phyloP scores from a whole-genome alignment of 2,797 vertebrate genomes.

The Bryconaethiops microstoma region DNA sequence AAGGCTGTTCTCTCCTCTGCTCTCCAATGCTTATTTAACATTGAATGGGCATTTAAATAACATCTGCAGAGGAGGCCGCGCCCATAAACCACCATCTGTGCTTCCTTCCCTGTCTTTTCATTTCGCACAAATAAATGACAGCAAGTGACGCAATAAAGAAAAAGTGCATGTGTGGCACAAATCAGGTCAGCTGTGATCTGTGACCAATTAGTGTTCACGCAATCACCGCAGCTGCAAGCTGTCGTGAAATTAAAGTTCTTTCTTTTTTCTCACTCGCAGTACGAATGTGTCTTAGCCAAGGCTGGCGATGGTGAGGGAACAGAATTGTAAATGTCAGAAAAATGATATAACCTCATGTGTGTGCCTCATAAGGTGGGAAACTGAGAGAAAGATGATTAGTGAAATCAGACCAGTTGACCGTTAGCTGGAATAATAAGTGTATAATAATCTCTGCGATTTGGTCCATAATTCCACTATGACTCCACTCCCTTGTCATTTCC shows the following conservation, averaged over 20 bases:
- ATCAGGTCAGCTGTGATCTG: constrained; percentile 66
- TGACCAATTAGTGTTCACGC: constrained; percentile 61
- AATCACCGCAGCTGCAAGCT: constrained; percentile 30
- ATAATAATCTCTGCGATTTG: no score
- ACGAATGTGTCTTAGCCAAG: neutral
- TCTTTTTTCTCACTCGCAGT: constrained; percentile 11
- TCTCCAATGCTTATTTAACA: constrained; percentile 65
- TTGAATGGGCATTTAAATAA: constrained; percentile 75
- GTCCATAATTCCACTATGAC: no score
- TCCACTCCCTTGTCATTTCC: neutral
- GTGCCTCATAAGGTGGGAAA: neutral
- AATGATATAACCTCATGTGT: constrained; percentile 42
- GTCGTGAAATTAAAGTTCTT: constrained; percentile 23
- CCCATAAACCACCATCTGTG: constrained; percentile 75
- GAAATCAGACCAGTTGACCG: neutral
- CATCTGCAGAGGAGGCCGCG: constrained; percentile 70
- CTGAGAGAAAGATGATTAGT: constrained; percentile 50
- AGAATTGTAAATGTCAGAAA: constrained; percentile 51
- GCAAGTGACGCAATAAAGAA: constrained; percentile 56
- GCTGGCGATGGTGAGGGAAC: constrained; percentile 44
- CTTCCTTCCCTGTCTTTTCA: constrained; percentile 59
- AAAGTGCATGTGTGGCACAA: constrained; percentile 55
- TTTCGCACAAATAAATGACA: constrained; percentile 57
- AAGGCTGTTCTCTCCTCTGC: constrained; percentile 55
- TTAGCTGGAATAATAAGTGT: no score